Conservation (phyloP, 2,888 invertebrate species). For the Lasioglossum figueresi region DNA sequence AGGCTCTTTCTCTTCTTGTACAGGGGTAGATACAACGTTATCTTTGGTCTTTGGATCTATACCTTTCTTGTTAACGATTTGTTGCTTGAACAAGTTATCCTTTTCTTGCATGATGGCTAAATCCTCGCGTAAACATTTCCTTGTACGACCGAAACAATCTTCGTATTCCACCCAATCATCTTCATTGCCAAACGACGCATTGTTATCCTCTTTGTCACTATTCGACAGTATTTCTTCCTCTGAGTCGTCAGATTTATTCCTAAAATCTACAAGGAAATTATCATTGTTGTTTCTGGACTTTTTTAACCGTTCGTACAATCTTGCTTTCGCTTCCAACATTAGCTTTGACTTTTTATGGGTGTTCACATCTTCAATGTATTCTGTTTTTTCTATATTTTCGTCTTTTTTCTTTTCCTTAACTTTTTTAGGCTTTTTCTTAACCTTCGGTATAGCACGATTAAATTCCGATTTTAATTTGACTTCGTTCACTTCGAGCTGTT, state of each 20-base stretch:
- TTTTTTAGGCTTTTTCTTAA: slow-evolving; percentile 77
- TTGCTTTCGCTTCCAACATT: slow-evolving; percentile 81
- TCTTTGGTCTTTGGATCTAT: slow-evolving; percentile 21
- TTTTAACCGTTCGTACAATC: slow-evolving; percentile 78
- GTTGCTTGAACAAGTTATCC: slow-evolving; percentile 84
- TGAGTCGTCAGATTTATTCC: slow-evolving; percentile 74
- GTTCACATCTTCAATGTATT: slow-evolving; percentile 76
- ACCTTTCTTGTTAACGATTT: slow-evolving; percentile 65
- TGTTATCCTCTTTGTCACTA: slow-evolving; percentile 66
- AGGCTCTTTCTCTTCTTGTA: slow-evolving; percentile 73
- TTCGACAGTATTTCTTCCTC: slow-evolving; percentile 71
- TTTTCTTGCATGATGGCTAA: slow-evolving; percentile 88
- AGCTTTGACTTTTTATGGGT: slow-evolving; percentile 82
- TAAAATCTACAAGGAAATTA: slow-evolving; percentile 80
- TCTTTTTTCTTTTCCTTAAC: slow-evolving; percentile 80
- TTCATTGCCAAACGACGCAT: slow-evolving; percentile 74
- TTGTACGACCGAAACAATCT: slow-evolving; percentile 94
- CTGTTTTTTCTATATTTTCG: slow-evolving; percentile 57
- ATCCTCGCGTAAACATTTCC: slow-evolving; percentile 93
- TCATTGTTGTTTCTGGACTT: slow-evolving; percentile 75
- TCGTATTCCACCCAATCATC: slow-evolving; percentile 92
- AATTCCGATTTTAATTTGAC: slow-evolving; percentile 85
- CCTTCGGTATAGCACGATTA: slow-evolving; percentile 54
- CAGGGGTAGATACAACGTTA: slow-evolving; percentile 27
- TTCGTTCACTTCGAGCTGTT: slow-evolving; percentile 92